Evolutionary conservation across 2,113 vertebrate species (phyloP), one percentile per base, ranked within the genome.

Genomic region (Tricholaema leucomelas): DNA sequence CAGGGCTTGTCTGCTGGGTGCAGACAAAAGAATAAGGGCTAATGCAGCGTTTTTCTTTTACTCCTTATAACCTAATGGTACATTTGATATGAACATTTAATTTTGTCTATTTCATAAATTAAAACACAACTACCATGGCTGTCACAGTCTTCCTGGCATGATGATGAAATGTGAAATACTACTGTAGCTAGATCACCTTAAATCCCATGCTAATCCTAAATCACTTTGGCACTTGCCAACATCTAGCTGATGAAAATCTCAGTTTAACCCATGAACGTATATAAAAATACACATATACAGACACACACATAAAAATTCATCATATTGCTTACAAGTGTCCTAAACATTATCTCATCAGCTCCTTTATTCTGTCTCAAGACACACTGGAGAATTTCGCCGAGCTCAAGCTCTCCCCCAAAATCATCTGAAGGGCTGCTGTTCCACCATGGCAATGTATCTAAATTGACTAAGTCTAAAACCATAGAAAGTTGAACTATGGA

Each of bases 81-180:
- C 93, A 95, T 97, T 97, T 97, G 98, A 95, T 97, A 97, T 97
- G 97, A 96, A 96, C 96, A 97, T 98, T 98, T 95, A 89, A 90
- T 92, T 96, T 92, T 83, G 63, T 84, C 85, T 85, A 95, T 95
- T 96, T 96, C 77, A 75, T 96, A 81, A 93, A 95, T 96, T 92
- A 93, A 96, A 93, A 95, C 81, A 89, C 89, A n/a, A 0, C 16
- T 16, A 50, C 23, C 76, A 64, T 65, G 95, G 91, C 93, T 94
- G 95, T 97, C 96, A 96, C 69, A 88, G 42, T 85, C 66, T 77
- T 23, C 65, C 66, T 52, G 73, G 46, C 67, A 94, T 35, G 73
- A 89, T 73, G 85, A 92, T 60, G 91, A 95, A 92, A 85, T 79
- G 63, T 85, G 81, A 81, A 87, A 87, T 86, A 69, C 38, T 73